Evolutionary conservation across 2,888 invertebrate species (phyloP), one percentile per base, ranked within the genome.

Genomic region (Oxycera nigricornis): DNA sequence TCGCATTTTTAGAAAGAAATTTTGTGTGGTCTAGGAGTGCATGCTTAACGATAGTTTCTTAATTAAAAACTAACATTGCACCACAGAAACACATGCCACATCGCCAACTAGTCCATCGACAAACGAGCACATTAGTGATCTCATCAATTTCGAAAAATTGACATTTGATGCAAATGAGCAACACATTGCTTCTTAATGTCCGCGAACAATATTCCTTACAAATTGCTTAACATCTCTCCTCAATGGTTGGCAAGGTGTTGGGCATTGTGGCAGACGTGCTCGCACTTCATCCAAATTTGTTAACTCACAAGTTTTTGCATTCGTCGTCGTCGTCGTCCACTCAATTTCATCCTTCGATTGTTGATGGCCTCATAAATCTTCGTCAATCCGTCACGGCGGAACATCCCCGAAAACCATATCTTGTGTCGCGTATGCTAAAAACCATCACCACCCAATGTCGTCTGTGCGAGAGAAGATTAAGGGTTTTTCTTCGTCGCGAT

Each of bases 301-400:
- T 22, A 24, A 24, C 50, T 50, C 22, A 7, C 55, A 22, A 14
- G 14, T 61, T 31, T 22, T 9, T 1, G 26, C 17, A 28, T 4
- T 31, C 62, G 39, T 24, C 22, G 31, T 70, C 17, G 67, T 41
- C 26, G 67, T 68, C 46, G 35, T 35, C 67, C 26, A 70, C 55
- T 70, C 70, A 55, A 70, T 70, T 70, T 70, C 52, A 70, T 55
- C 70, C 70, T 70, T 70, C 52, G 46, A 70, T 70, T 70, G 70
- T 52, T 70, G 70, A 70, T 35, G 70, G 52, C 20, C 70, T 70
- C 70, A 70, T 70, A 70, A 70, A 70, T 70, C 70, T 70, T 70
- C 70, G 70, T 70, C 70, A 68, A 68, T 50, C 68, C 68, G 68
- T 68, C 68, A 70, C 20, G 55, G 52, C 31, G 35, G 20, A 52